Evolutionary conservation across 2,888 invertebrate genomes (phyloP), one percentile per base, ranked within the genome.

Genomic region (Acanthococcus lagerstroemiae): DNA sequence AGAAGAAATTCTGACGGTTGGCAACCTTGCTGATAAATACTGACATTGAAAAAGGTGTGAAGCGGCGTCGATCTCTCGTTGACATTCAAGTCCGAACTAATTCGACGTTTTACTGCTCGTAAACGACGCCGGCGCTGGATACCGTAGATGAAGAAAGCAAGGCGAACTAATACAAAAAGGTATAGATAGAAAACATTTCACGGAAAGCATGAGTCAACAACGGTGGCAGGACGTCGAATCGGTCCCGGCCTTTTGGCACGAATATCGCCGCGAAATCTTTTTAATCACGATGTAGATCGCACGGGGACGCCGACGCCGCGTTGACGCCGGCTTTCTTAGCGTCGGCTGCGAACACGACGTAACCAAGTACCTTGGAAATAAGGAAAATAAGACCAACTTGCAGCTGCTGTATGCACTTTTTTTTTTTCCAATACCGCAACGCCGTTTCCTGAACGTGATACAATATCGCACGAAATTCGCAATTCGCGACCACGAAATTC

Each of bases 391-490:
- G 15, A 19, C 46, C 15, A 15, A 5, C 19, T 45, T 45, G 46
- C 46, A 45, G 46, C 46, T 37, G 46, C 46, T 45, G 46, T n/a
- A n/a, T n/a, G n/a, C n/a, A n/a, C n/a, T n/a, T n/a, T n/a, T n/a
- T n/a, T n/a, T n/a, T n/a, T n/a, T n/a, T n/a, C 46, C 15, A 45
- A 17, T 45, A 17, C 46, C 46, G 46, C 46, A n/a, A 7, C 15
- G 46, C 46, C 15, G 6, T 17, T 4, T 15, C 46, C 4, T 24
- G 19, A 52, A 52, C 52, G 52, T 52, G 52, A 52, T 52, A 52
- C 52, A 19, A 52, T 22, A 52, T 52, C 4, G 52, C 52, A 52
- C 52, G 52, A 52, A 52, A 17, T 52, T 52, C 19, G 52, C 52
- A 15, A 52, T n/a, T n/a, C n/a, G n/a, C n/a, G n/a, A 45, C 15